Conservation (phyloP, 2,888 invertebrate species). For the Nycteola revayana region DNA sequence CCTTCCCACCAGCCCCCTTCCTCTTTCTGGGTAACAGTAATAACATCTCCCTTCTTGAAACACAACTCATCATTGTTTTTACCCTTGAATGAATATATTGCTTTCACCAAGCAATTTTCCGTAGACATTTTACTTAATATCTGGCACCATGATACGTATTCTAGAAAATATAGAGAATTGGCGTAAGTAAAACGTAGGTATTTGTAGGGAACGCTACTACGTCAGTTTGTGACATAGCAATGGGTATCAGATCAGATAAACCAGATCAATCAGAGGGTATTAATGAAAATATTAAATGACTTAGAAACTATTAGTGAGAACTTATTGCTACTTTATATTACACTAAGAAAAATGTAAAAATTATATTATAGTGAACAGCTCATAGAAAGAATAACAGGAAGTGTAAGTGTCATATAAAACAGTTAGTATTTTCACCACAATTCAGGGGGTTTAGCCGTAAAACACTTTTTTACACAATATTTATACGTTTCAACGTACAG, state of each 20-base stretch:
- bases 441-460: not conserved
- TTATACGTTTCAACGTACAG: slow-evolving; percentile 2
- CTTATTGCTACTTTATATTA: too few species aligned
- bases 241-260: too few species aligned
- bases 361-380: slow-evolving; percentile 14
- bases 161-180: slow-evolving; percentile 22
- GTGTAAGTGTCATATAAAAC: slow-evolving; percentile 26
- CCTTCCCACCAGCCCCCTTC: slow-evolving; percentile 99
- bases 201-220: too few species aligned
- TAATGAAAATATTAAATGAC: too few species aligned
- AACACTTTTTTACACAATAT: slow-evolving; percentile 4
- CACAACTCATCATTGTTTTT: slow-evolving; percentile 98
- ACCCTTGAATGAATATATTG: slow-evolving; percentile 96
- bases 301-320: too few species aligned
- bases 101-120: slow-evolving; percentile 89
- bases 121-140: slow-evolving; percentile 73
- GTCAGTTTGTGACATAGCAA: too few species aligned
- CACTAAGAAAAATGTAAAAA: too few species aligned
- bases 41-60: slow-evolving; percentile 97
- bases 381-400: slow-evolving; percentile 37
- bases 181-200: too few species aligned
- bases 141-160: slow-evolving; percentile 56
- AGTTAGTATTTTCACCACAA: slow-evolving; percentile 10
- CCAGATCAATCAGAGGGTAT: too few species aligned
- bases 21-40: slow-evolving; percentile 96